Evolutionary conservation across 2,113 vertebrate genomes (phyloP), one percentile per base, ranked within the genome.

Genomic region (Nerophis ophidion): DNA sequence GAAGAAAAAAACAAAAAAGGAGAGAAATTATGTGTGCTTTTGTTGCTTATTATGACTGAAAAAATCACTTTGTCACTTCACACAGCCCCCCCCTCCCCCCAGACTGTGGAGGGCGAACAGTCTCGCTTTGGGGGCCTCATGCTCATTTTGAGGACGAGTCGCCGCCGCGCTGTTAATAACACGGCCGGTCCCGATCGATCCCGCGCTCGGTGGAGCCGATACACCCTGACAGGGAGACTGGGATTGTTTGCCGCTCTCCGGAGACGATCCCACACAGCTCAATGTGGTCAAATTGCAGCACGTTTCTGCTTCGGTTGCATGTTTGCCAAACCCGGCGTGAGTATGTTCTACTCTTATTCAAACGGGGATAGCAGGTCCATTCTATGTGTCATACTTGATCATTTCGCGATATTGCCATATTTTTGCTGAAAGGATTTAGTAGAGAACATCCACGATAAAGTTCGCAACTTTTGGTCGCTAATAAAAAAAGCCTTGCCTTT

Each of bases 161-260:
- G n/a, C 34, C 8, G 60, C 40, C 46, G 61, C 48, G 58, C 68
- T 68, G 51, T 49, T 73, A 73, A 75, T 75, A 81, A 61, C 54
- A 16, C 16, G 10, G 50, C 53, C 8, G 60, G 66, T 79, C 75
- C 68, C 38, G 52, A 60, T 63, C 61, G 19, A 74, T 68, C 45
- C n/a, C 10, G 15, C 52, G 59, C 58, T 65, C 50, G 51, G 63
- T 52, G 48, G 49, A 16, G 1, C 0, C 12, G 61, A 68, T 57
- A 47, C 36, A 19, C 60, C 42, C 57, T 50, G 69, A 53, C 48
- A 0, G 33, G 6, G 11, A 61, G 48, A 65, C n/a, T 15, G 1
- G 42, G 42, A 61, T 19, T 71, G 67, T 74, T 68, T 57, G 62
- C 55, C 61, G 58, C 50, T 62, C 60, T 60, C 66, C 46, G 60